Percentiles rank a stretch among this genome's conserved stretches.
These are phyloP conservation scores for Dioctria rufipes DNA, from an alignment of 2,888 invertebrate genomes.

Conservation along the genomic window DNA sequence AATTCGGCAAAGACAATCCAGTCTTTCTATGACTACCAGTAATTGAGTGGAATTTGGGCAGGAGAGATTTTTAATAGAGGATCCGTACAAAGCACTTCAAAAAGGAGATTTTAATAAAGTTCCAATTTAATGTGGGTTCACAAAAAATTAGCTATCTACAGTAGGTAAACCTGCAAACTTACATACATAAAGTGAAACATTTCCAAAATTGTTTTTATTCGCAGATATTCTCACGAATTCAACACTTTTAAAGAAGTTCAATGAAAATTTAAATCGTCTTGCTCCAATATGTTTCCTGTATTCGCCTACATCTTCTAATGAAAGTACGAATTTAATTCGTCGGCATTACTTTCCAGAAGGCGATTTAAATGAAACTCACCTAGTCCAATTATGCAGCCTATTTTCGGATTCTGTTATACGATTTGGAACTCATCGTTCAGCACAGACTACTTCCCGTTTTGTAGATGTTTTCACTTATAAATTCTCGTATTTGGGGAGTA, in stretches of 20 bases:
- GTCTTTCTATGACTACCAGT: constrained; percentile 71
- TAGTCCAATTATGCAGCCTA: constrained; percentile 66
- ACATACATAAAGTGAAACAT: not conserved
- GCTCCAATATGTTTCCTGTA: constrained; percentile 74
- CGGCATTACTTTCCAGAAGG: constrained; percentile 60
- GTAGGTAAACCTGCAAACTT: constrained; percentile 66
- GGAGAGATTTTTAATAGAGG: constrained; percentile 72
- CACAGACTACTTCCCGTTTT: constrained; percentile 71
- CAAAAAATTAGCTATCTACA: constrained; percentile 72
- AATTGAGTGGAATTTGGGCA: constrained; percentile 72
- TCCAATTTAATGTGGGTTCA: constrained; percentile 72
- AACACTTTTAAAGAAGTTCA: constrained; percentile 68
- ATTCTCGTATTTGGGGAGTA: constrained; percentile 72
- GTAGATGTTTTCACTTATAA: constrained; percentile 72
- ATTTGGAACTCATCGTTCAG: constrained; percentile 72
- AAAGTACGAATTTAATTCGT: constrained; percentile 13
- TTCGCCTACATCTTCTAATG: constrained; percentile 63
- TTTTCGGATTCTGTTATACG: constrained; percentile 73
- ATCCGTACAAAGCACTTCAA: constrained; percentile 69
- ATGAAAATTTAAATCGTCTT: constrained; percentile 71
- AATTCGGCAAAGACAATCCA: constrained; percentile 64
- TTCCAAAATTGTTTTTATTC: constrained; percentile 1
- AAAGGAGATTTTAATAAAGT: constrained; percentile 71
- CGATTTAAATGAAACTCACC: constrained; percentile 45
- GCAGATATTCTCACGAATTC: constrained; percentile 67